A percentile compares a stretch with the other conserved stretches of the same genome.
Evolutionary conservation across 2,113 vertebrate genomes (phyloP).

Genomic region (Turdus rufiventris): DNA sequence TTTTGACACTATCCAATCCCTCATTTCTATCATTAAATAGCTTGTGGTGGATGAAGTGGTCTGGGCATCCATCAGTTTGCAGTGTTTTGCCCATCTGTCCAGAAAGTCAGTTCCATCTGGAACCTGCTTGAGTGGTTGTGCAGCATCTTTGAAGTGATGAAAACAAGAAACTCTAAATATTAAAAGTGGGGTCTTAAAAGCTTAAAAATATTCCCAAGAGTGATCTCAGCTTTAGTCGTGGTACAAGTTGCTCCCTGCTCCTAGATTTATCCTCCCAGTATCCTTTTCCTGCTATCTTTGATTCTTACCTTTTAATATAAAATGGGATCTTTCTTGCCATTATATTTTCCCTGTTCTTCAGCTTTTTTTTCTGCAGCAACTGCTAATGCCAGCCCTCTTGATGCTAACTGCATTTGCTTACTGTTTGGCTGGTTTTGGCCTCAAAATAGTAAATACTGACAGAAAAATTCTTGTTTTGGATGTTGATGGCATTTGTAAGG

Average conservation of each 20-base stretch:
- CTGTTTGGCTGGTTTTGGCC: not conserved
- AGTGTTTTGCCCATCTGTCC: not conserved
- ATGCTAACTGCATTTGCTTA: not conserved
- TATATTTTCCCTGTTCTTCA: not conserved
- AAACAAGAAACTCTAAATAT: not conserved
- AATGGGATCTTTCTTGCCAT: not conserved
- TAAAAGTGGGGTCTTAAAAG: not conserved
- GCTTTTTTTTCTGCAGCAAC: not conserved
- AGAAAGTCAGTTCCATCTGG: not conserved
- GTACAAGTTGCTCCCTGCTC: rapidly evolving
- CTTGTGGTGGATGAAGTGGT: not conserved
- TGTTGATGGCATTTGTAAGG: not conserved
- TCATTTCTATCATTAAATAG: not conserved
- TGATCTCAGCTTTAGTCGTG: not conserved
- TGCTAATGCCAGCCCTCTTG: not conserved
- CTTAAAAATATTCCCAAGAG: not conserved
- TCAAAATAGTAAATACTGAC: not conserved
- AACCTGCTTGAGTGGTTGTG: not conserved
- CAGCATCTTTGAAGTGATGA: not conserved
- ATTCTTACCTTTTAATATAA: not conserved
- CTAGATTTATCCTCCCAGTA: not conserved
- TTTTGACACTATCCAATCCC: not conserved
- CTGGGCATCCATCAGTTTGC: not conserved
- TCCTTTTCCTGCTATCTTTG: not conserved
- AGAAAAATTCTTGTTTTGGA: not conserved